These are phyloP conservation scores for Lynx canadensis DNA, from an alignment of 2,113 vertebrate species.

Conservation along the genomic window DNA sequence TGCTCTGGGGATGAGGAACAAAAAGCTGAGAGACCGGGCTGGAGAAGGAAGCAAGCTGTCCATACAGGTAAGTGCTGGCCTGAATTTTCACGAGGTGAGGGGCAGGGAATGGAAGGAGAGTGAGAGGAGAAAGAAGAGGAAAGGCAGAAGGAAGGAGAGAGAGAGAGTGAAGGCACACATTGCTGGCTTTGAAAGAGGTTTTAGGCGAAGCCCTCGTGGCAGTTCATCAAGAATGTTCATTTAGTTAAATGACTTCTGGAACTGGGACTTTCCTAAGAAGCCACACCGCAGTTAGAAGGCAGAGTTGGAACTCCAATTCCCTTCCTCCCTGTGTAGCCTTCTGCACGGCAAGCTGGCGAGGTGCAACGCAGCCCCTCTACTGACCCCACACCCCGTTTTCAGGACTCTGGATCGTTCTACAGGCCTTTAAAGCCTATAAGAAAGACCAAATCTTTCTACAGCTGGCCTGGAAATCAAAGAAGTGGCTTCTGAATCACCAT, in stretches of 20 bases:
- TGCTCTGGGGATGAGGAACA: not conserved
- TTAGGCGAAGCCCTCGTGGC: not conserved
- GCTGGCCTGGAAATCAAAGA: slow-evolving; percentile 1
- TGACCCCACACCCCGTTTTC: not conserved
- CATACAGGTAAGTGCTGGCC: not conserved
- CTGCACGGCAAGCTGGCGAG: not conserved
- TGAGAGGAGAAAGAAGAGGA: not conserved
- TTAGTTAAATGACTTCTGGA: not conserved
- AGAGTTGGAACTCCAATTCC: not conserved
- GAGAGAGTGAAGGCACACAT: not conserved
- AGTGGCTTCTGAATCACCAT: not conserved
- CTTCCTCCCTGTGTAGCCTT: not conserved
- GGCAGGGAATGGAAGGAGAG: not conserved
- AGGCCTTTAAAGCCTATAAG: not conserved
- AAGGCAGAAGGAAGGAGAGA: not conserved
- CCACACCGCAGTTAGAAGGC: not conserved
- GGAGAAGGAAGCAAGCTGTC: not conserved
- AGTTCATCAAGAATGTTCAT: slow-evolving; percentile 20
- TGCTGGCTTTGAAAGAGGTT: slow-evolving; percentile 23
- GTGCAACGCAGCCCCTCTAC: not conserved
- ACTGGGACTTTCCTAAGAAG: slow-evolving; percentile 36
- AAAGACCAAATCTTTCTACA: not conserved
- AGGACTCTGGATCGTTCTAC: not conserved
- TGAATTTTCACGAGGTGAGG: not conserved
- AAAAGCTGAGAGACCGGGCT: not conserved